A percentile compares a stretch with the other conserved stretches of the same genome.
Evolutionary conservation across 64 coral and sea anemone genomes (phyloP).

Genomic region (Acropora yongei): DNA sequence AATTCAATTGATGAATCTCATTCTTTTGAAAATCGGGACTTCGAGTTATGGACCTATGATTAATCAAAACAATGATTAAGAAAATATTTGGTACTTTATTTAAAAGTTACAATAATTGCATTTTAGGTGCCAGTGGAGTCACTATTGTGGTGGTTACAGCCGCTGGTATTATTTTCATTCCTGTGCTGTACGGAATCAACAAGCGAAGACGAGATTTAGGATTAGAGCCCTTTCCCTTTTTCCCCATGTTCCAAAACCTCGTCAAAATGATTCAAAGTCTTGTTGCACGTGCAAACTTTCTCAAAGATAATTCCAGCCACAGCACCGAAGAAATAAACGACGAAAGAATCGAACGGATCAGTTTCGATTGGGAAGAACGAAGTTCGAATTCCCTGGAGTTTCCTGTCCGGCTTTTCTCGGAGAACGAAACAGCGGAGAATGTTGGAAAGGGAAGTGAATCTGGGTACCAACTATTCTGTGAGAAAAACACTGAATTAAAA

Average conservation of each 20-base stretch:
- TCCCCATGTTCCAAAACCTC: not conserved
- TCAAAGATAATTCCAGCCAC: not conserved
- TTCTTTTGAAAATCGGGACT: too few species aligned
- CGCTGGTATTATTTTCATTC: conserved; percentile 7
- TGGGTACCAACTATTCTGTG: not conserved
- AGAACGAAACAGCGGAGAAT: not conserved
- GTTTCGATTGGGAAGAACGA: not conserved
- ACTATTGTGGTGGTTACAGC: not conserved
- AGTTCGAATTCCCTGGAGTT: not conserved
- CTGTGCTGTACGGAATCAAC: conserved; percentile 13
- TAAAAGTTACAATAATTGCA: not conserved
- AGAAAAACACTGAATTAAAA: not conserved
- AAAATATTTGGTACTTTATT: not conserved
- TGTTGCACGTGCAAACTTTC: not conserved
- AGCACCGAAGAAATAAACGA: not conserved
- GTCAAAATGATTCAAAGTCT: conserved; percentile 29
- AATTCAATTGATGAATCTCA: too few species aligned
- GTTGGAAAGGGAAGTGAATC: not conserved
- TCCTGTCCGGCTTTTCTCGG: not conserved
- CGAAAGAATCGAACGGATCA: not conserved
- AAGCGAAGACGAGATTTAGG: not conserved
- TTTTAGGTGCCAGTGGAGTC: not conserved
- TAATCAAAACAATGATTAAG: too few species aligned
- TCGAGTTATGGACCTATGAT: too few species aligned
- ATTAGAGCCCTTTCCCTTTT: not conserved